A percentile compares a stretch with the other conserved stretches of the same genome.
phyloP scores from a whole-genome alignment of 2,797 vertebrate genomes.

The Chelmon rostratus region DNA sequence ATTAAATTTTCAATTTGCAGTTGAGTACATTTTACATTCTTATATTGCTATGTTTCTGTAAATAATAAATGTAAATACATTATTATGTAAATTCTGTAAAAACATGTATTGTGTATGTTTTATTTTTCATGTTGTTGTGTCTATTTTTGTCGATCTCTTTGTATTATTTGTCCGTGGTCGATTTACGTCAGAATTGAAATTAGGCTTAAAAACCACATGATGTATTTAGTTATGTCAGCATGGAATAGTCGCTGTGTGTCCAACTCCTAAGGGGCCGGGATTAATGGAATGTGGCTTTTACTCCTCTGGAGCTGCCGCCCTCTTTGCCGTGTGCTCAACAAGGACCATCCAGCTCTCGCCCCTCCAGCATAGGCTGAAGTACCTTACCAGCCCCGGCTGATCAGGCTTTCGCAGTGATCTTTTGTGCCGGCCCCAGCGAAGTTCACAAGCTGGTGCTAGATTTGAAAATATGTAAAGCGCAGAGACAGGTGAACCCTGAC shows the following conservation, averaged over 20 bases:
- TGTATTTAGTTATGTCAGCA: slow-evolving; percentile 38
- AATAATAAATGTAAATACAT: too few species aligned
- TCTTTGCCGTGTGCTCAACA: slow-evolving; percentile 33
- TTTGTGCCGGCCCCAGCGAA: not conserved
- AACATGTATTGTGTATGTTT: not conserved
- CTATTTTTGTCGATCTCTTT: not conserved
- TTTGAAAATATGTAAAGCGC: slow-evolving; percentile 49
- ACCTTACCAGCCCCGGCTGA: slow-evolving; percentile 33
- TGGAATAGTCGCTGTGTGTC: slow-evolving; percentile 21
- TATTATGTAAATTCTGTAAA: too few species aligned
- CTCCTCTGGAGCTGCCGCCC: slow-evolving; percentile 33
- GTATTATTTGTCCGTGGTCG: not conserved
- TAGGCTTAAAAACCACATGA: slow-evolving; percentile 29
- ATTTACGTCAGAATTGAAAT: slow-evolving; percentile 25
- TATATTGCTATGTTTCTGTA: not conserved
- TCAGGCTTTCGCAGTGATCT: slow-evolving; percentile 21
- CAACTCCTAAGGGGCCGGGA: slow-evolving; percentile 39
- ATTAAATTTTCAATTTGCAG: not conserved
- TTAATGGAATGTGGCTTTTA: slow-evolving; percentile 58
- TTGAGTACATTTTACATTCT: not conserved
- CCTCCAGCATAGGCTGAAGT: slow-evolving; percentile 46
- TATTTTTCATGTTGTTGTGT: not conserved
- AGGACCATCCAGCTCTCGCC: slow-evolving; percentile 28
- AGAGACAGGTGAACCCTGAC: slow-evolving; percentile 40
- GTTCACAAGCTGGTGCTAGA: slow-evolving; percentile 33